Percentiles rank a stretch among this genome's conserved stretches.
These are phyloP conservation scores for Mandrillus leucophaeus DNA, from an alignment of 2,113 vertebrate genomes.

Conservation along the genomic window DNA sequence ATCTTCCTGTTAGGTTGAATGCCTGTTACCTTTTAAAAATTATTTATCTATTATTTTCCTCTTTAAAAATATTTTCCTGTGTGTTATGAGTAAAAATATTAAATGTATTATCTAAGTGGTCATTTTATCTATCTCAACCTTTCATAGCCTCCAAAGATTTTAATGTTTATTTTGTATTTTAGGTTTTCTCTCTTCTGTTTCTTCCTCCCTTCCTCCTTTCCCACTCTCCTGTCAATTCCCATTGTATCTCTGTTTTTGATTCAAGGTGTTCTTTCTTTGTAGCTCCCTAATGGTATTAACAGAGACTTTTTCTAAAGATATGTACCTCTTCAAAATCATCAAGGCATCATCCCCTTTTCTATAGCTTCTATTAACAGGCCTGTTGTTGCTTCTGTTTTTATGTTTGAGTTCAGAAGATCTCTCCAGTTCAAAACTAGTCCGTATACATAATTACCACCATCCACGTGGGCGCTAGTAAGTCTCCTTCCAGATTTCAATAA, in stretches of 20 bases:
- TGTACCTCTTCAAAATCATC: not conserved
- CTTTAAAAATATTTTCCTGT: not conserved
- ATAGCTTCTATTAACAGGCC: not conserved
- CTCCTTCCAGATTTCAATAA: not conserved
- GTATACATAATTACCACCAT: not conserved
- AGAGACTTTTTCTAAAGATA: not conserved
- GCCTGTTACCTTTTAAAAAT: not conserved
- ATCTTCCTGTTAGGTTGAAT: not conserved
- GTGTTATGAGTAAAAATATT: not conserved
- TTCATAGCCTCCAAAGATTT: not conserved
- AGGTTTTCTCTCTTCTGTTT: not conserved
- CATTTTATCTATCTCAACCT: not conserved
- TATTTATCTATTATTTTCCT: not conserved
- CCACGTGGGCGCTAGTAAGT: not conserved
- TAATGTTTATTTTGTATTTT: not conserved
- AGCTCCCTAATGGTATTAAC: not conserved
- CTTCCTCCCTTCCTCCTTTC: not conserved
- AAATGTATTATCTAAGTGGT: not conserved
- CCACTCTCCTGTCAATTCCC: no score
- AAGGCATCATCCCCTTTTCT: not conserved
- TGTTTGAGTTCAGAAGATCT: not conserved
- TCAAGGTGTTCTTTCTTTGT: not conserved
- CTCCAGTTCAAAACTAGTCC: not conserved
- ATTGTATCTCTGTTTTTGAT: not conserved
- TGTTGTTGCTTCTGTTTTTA: not conserved